These are phyloP conservation scores for Glossosoma conforme DNA, from an alignment of 1,140 invertebrate species.

Conservation along the genomic window DNA sequence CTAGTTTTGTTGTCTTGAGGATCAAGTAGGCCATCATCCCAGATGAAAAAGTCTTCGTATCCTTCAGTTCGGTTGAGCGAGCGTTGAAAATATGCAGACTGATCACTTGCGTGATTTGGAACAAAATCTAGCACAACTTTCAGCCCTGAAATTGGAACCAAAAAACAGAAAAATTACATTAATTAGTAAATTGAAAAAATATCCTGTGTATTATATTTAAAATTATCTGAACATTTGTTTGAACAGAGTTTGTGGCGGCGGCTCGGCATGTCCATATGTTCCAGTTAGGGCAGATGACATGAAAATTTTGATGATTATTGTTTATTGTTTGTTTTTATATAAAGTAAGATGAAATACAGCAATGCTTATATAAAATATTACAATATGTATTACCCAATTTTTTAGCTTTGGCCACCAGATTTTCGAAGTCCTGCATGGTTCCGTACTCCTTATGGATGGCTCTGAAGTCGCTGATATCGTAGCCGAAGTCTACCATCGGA, in stretches of 20 bases:
- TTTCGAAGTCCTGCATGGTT: slow-evolving; percentile 65
- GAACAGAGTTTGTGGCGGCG: too few species aligned
- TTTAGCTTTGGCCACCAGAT: slow-evolving; percentile 56
- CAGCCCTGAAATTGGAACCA: slow-evolving; percentile 27
- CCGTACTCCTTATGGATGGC: slow-evolving; percentile 68
- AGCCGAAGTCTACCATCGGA: slow-evolving; percentile 66
- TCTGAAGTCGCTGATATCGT: slow-evolving; percentile 73
- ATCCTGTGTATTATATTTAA: too few species aligned
- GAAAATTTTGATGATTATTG: too few species aligned
- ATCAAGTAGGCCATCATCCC: slow-evolving; percentile 49
- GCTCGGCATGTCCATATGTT: too few species aligned
- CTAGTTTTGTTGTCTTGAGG: slow-evolving; percentile 20
- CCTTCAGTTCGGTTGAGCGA: slow-evolving; percentile 48
- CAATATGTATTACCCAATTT: slow-evolving; percentile 50
- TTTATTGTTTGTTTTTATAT: too few species aligned
- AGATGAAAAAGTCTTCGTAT: slow-evolving; percentile 68
- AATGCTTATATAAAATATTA: too few species aligned
- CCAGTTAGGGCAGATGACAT: too few species aligned
- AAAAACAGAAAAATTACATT: too few species aligned
- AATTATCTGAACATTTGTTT: too few species aligned
- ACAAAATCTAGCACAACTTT: slow-evolving; percentile 58
- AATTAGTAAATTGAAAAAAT: too few species aligned
- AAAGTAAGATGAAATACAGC: too few species aligned
- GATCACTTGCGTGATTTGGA: slow-evolving; percentile 70
- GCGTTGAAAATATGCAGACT: slow-evolving; percentile 65